Conservation (phyloP, 2,888 invertebrate genomes). For the Calliopum simillimum region DNA sequence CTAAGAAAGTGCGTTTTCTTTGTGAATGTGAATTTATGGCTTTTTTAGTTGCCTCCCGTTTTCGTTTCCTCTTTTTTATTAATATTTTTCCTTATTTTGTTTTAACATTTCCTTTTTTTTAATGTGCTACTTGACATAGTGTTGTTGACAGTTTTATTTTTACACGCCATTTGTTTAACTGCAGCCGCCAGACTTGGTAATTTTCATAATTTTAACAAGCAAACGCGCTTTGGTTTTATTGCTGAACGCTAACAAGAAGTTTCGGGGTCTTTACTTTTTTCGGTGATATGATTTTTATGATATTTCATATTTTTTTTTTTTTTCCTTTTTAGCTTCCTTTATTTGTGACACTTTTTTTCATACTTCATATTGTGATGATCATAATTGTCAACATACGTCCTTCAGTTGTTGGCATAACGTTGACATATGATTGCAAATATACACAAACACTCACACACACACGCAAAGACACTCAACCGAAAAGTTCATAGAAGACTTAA, state of each 20-base stretch:
- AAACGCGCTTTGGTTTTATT: not conserved
- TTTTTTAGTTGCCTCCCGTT: no score
- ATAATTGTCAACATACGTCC: constrained; percentile 12
- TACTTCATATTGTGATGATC: not conserved
- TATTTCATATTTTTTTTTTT: not conserved
- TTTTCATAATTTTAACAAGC: constrained; percentile 4
- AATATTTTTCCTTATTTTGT: no score
- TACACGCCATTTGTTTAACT: not conserved
- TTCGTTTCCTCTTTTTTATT: no score
- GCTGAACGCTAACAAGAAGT: not conserved
- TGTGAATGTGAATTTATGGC: no score
- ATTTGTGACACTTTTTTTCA: not conserved
- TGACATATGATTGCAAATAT: not conserved
- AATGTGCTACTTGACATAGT: no score
- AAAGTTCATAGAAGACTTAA: no score
- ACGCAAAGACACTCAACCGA: no score
- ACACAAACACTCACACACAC: not conserved
- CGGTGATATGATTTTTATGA: not conserved
- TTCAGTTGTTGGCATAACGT: constrained; percentile 1
- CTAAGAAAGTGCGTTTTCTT: no score
- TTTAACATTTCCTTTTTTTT: no score
- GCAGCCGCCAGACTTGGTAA: not conserved
- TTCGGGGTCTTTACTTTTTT: not conserved
- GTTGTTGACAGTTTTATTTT: no score
- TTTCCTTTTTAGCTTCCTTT: not conserved